Evolutionary conservation across 2,113 vertebrate genomes (phyloP).

Genomic region (Oncorhynchus nerka): DNA sequence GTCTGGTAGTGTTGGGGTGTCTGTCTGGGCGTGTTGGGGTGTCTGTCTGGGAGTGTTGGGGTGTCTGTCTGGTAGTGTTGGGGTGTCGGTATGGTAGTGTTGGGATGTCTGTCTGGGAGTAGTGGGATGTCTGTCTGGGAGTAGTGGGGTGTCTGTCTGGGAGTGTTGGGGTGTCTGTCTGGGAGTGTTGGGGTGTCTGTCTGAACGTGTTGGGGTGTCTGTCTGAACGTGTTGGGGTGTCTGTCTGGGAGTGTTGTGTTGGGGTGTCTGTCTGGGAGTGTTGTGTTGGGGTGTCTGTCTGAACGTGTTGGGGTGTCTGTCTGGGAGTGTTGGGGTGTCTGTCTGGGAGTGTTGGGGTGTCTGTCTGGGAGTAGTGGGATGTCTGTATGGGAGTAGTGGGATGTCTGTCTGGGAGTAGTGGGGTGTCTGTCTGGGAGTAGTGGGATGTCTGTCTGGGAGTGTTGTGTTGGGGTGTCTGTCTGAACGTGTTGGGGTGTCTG

Average conservation of each 20-base stretch:
- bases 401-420: no score
- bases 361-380: background rate
- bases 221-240: no score
- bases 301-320: background rate
- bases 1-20: background rate
- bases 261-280: background rate
- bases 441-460: background rate
- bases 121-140: background rate
- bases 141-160: no score
- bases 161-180: background rate
- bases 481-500: background rate
- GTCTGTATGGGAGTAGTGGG: no score
- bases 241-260: no score
- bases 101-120: background rate
- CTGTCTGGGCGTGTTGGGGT: background rate
- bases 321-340: background rate
- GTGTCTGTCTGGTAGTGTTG: no score
- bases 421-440: no score
- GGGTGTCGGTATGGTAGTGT: no score
- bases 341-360: background rate
- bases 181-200: background rate
- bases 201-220: no score
- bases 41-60: no score
- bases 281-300: no score
- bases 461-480: no score